These are phyloP conservation scores for Gallinago jamesoni DNA, from an alignment of 2,113 vertebrate genomes.

Conservation along the genomic window DNA sequence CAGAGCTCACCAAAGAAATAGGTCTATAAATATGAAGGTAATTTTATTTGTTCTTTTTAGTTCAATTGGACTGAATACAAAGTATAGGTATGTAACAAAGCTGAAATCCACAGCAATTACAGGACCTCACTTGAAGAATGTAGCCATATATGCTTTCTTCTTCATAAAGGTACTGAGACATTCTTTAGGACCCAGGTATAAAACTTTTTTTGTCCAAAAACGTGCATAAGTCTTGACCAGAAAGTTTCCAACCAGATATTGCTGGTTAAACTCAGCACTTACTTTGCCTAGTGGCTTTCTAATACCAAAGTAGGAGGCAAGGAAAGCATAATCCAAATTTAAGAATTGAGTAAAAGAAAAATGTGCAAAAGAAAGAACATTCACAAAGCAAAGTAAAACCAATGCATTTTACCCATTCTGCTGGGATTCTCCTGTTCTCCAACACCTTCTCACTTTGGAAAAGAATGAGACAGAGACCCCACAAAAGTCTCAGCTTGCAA, in stretches of 20 bases:
- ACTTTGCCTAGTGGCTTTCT: background rate
- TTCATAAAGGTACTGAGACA: background rate
- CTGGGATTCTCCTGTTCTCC: background rate
- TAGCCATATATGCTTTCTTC: background rate
- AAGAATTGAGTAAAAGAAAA: background rate
- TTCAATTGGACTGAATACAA: background rate
- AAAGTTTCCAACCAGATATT: background rate
- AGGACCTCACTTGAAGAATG: background rate
- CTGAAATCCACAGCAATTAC: background rate
- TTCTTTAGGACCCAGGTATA: background rate
- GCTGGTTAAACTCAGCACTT: background rate
- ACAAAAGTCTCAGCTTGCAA: background rate
- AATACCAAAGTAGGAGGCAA: background rate
- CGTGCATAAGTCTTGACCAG: background rate
- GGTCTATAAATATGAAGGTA: background rate
- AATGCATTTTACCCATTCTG: background rate
- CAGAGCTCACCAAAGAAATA: background rate
- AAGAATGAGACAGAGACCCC: background rate
- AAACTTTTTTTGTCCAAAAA: background rate
- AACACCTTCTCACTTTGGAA: background rate
- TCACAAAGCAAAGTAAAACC: background rate
- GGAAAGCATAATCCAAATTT: background rate
- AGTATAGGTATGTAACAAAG: background rate
- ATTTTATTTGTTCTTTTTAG: background rate
- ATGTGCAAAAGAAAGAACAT: background rate